A percentile compares a stretch with the other conserved stretches of the same genome.
Conservation (phyloP, 2,113 vertebrate species). For the Phoxinus phoxinus region DNA sequence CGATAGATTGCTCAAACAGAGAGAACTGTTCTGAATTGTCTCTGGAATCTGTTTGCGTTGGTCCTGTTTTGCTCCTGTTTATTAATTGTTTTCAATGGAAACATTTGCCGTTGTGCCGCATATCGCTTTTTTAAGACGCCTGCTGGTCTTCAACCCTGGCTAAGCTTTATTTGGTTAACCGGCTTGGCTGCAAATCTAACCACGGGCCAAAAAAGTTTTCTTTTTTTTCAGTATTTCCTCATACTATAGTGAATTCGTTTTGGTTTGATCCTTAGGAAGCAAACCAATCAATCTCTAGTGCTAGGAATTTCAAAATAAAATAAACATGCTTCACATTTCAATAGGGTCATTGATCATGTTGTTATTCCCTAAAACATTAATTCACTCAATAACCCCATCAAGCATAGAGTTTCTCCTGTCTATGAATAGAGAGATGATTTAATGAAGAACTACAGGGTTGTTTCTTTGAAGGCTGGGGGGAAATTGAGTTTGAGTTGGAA, state of each 20-base stretch:
- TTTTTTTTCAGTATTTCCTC: neutral
- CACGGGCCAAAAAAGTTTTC: neutral
- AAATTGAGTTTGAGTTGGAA: neutral
- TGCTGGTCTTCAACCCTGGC: neutral
- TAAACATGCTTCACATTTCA: neutral
- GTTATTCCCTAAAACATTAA: slow-evolving; percentile 3
- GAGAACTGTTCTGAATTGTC: too few species aligned
- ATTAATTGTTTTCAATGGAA: too few species aligned
- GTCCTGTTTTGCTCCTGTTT: too few species aligned
- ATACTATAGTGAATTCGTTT: neutral
- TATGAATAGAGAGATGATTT: slow-evolving; percentile 16
- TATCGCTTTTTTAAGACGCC: too few species aligned
- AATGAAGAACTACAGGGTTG: neutral
- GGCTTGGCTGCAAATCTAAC: neutral
- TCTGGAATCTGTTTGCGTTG: too few species aligned
- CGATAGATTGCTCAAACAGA: too few species aligned
- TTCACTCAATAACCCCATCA: slow-evolving; percentile 9
- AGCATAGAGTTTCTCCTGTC: slow-evolving; percentile 9
- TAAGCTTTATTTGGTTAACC: neutral
- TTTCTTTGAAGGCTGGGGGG: slow-evolving; percentile 8
- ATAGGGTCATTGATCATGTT: slow-evolving; percentile 23
- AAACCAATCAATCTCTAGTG: neutral
- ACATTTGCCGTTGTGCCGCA: too few species aligned
- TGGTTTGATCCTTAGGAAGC: neutral
- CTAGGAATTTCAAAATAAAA: neutral